Evolutionary conservation across 37 sponge, comb jelly and placozoan species (phyloP), one percentile per base, ranked within the genome.

Genomic region (Cliona cf. orientalis): DNA sequence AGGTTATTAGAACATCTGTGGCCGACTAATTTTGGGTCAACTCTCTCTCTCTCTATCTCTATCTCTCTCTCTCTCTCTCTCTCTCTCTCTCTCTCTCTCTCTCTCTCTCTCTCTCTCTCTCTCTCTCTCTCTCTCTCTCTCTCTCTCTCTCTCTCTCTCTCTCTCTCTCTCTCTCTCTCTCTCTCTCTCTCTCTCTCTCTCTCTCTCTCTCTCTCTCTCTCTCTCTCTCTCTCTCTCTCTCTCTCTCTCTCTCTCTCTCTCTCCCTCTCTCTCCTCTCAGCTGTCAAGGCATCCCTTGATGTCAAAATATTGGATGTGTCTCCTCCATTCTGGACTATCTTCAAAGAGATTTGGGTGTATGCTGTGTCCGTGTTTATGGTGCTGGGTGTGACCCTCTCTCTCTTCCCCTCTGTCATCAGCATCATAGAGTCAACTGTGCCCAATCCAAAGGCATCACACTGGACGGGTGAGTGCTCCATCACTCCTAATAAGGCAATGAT

Each of bases 301-400:
- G 71, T 69, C 4, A 75, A 37, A 38, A 28, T 34, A 35, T 60
- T 75, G 62, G 61, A 58, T 4, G 35, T 62, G 1, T 7, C 76
- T 14, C 41, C 36, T 2, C n/a, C n/a, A n/a, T n/a, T n/a, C n/a
- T n/a, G n/a, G n/a, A n/a, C n/a, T n/a, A n/a, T n/a, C n/a, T n/a
- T n/a, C 71, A 1, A 3, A 23, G 31, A 94, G 95, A 68, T 94
- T 0, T 64, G 34, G 66, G 26, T 55, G 56, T 76, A 82, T 71
- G 92, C 85, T 19, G 37, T 88, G 43, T 81, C 80, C 58, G 97
- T 94, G 72, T 89, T 76, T 34, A 36, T 89, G 32, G 92, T 89
- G 42, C 94, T 97, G 53, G 58, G 83, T 46, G 95, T 97, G 46
- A 94, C 97, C 34, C 56, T 97, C 26, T 80, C 92, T 39, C 68